Conservation (phyloP, 2,888 invertebrate genomes). For the Paralinhomoeus sp. region DNA sequence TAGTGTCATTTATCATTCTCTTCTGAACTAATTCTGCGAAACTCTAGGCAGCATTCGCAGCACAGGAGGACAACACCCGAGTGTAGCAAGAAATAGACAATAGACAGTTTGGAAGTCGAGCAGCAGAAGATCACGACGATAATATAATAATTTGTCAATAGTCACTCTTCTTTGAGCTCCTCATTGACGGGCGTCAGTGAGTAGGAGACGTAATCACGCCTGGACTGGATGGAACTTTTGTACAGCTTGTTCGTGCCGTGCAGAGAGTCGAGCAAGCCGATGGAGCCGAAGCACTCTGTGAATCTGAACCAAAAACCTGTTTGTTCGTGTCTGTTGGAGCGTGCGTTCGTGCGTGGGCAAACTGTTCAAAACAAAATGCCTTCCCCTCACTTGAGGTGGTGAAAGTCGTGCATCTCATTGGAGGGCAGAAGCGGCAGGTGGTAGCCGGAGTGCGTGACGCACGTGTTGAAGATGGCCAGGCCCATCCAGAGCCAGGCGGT, state of each 20-base stretch:
- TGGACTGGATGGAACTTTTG: slow-evolving; percentile 44
- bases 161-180: too few relatives aligned
- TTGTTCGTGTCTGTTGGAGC: too few relatives aligned
- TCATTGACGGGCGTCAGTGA: slow-evolving; percentile 26
- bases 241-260: slow-evolving; percentile 59
- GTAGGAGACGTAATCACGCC: slow-evolving; percentile 37
- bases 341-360: neutral
- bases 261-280: slow-evolving; percentile 53
- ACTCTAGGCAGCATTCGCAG: too few relatives aligned
- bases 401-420: slow-evolving; percentile 64
- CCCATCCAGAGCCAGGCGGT: slow-evolving; percentile 43
- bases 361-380: slow-evolving; percentile 1
- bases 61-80: too few relatives aligned
- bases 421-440: slow-evolving; percentile 62
- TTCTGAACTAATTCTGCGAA: too few relatives aligned
- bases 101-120: too few relatives aligned
- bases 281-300: slow-evolving; percentile 56
- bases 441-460: slow-evolving; percentile 60
- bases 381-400: slow-evolving; percentile 48
- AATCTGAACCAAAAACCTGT: too few relatives aligned
- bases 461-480: slow-evolving; percentile 51
- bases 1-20: too few relatives aligned
- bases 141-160: too few relatives aligned
- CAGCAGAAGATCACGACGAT: too few relatives aligned
- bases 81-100: too few relatives aligned